Evolutionary conservation across 2,888 invertebrate species (phyloP), one percentile per base, ranked within the genome.

Genomic region (Pinctada fucata): DNA sequence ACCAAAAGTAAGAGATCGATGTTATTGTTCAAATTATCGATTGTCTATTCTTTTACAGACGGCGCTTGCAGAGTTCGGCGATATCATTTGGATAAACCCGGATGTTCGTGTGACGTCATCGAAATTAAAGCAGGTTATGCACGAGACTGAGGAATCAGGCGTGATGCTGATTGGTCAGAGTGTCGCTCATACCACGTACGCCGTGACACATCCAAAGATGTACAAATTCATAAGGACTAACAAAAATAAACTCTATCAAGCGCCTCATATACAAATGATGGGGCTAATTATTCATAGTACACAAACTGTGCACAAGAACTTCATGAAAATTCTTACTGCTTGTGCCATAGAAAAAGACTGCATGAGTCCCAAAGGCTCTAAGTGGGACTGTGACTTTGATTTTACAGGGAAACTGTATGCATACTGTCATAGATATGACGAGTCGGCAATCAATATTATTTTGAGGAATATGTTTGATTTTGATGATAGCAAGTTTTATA

Each of bases 391-490:
- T 74, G 85, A 87, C 45, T 83, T 84, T 48, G 85, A 87, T 3
- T 79, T 86, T 31, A 83, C 86, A 3, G 83, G 84, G 5, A 80
- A 82, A n/a, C 78, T 78, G 16, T 86, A 87, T 73, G 90, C 88
- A 5, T 80, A 83, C 48, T 92, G 92, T 75, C 92, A 93, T 82
- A 78, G 90, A 8, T 92, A 86, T 72, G 91, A 92, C 73, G 92
- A 92, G 84, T 91, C 92, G 0, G 92, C 91, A 4, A 83, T 93
- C 13, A 93, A 93, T 80, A 86, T 93, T 4, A 83, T 93, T 16
- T 74, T 92, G 48, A 91, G 91, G 79, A 92, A 92, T 51, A 85
- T 85, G 84, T 90, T 90, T 79, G 69, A 88, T 71, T 92, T 88
- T 82, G 88, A 92, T 65, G 81, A 83, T 31, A 80, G 79, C 1